Evolutionary conservation across 2,113 vertebrate genomes (phyloP).

Genomic region (Microcebus murinus): DNA sequence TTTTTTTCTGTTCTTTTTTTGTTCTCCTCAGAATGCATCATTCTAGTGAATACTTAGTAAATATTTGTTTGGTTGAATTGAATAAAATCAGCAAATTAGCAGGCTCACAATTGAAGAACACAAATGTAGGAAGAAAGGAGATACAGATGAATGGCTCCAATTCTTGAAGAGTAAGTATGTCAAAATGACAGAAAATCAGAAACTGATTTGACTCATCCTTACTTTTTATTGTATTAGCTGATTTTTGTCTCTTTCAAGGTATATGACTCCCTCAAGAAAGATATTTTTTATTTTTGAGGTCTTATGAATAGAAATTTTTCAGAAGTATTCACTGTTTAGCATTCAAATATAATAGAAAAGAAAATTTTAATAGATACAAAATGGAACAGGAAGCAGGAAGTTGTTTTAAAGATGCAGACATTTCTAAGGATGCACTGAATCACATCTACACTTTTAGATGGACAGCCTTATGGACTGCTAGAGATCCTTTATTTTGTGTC

Average conservation of each 20-base stretch:
- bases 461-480: background rate
- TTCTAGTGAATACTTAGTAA: background rate
- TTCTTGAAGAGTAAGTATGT: background rate
- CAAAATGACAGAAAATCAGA: background rate
- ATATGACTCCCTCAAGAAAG: background rate
- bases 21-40: background rate
- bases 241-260: background rate
- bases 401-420: background rate
- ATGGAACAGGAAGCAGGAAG: background rate
- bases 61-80: constrained; percentile 27
- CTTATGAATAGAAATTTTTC: background rate
- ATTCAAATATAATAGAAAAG: background rate
- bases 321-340: background rate
- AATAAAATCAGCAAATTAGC: background rate
- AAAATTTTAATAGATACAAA: background rate
- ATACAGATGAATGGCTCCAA: background rate
- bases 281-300: constrained; percentile 27
- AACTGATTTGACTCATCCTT: background rate
- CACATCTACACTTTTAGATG: background rate
- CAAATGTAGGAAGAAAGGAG: background rate
- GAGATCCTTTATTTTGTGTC: background rate
- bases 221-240: background rate
- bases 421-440: background rate
- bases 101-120: background rate
- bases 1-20: background rate